Base-by-base conservation (phyloP, 2,113 vertebrate genomes). In the Nothobranchius kuhntae region DNA sequence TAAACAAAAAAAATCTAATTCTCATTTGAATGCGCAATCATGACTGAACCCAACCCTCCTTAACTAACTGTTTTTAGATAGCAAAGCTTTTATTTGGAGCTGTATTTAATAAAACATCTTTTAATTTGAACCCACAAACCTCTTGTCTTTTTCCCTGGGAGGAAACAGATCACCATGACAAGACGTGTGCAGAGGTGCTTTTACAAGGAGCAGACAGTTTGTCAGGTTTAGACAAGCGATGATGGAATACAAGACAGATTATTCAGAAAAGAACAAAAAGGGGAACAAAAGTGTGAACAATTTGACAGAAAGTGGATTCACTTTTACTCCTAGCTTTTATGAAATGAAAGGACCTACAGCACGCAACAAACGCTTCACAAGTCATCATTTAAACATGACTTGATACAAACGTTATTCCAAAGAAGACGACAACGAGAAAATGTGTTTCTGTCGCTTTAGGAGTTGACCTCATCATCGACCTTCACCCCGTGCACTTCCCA, bases 381-480 rank as follows among this genome's bases (percentile, higher is more conserved):
- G 24, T 51, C 65, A 24, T 47, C 0, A 2, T 42, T 58, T 70
- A 55, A 3, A 2, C n/a, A 36, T 66, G 2, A 45, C 17, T 40
- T 17, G 13, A 1, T 21, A 9, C 24, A 45, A 46, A 52, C 21
- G 17, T 3, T 7, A 13, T 55, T 40, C 55, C 9, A 11, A 46
- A 2, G 48, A 21, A 40, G 50, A 59, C 42, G 26, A 48, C 52
- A 40, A 30, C 9, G 12, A 24, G 38, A 55, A 24, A 21, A 35
- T 36, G 52, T 13, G 13, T 61, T 75, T 73, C 6, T 9, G 17
- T 60, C 68, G 73, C 86, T 87, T 61, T 44, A 60, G 70, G 68
- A 80, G 86, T 90, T 92, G 91, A 94, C 93, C 91, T 92, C 80
- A 17, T 71, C 76, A 67, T 60, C 75, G 84, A 80, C 91, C 92